Percentiles rank a stretch among this genome's conserved stretches.
Conservation (phyloP, 2,113 vertebrate species). For the Ivindomyrus marchei region DNA sequence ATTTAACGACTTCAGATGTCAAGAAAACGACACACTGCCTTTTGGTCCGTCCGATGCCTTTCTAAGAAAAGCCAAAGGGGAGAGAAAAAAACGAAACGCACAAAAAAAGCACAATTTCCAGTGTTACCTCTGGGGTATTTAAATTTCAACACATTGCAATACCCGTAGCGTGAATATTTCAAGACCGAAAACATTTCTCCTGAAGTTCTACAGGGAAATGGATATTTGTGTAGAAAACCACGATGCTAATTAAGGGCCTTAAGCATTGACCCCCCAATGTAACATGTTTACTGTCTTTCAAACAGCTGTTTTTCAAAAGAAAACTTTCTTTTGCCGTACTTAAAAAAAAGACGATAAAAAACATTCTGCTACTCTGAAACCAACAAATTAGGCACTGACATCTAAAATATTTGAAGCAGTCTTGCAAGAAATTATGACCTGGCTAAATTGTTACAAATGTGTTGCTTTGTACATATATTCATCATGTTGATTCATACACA, state of each 20-base stretch:
- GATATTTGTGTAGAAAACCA: conserved; percentile 16
- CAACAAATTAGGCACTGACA: neutral
- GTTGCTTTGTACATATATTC: neutral
- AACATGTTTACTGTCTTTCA: neutral
- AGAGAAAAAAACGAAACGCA: neutral
- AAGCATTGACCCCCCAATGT: neutral
- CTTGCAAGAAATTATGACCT: neutral
- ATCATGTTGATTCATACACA: neutral
- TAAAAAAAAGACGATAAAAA: neutral
- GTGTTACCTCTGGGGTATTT: neutral
- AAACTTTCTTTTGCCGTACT: neutral
- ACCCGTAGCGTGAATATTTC: neutral
- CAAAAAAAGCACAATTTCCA: neutral
- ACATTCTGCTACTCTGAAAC: neutral
- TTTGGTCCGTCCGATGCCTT: neutral
- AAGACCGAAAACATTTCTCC: neutral
- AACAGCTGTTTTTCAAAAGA: neutral
- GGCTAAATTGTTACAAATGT: neutral
- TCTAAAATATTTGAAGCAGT: neutral
- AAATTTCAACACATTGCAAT: conserved; percentile 9
- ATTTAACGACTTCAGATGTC: conserved; percentile 54
- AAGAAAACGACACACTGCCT: neutral
- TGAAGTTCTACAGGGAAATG: conserved; percentile 13
- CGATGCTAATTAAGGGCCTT: conserved; percentile 27
- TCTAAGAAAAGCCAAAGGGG: conserved; percentile 30